Conservation (phyloP, 1,140 invertebrate species). For the Asobara japonica region DNA sequence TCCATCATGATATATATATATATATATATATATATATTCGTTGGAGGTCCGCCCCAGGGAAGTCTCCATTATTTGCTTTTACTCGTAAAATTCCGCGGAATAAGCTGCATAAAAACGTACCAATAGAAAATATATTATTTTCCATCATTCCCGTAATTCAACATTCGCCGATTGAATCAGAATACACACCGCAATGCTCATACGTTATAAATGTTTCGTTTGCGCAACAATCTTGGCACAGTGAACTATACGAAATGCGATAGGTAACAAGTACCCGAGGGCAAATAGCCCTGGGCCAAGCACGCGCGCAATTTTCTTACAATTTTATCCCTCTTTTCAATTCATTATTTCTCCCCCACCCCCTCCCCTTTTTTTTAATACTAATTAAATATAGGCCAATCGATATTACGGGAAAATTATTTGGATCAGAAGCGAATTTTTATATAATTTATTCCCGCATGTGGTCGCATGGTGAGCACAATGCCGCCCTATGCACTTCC, state of each 20-base stretch:
- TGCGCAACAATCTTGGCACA: constrained; percentile 5
- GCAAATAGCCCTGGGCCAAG: background rate
- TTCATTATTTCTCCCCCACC: no score
- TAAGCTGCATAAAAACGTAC: background rate
- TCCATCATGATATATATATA: constrained; percentile 3
- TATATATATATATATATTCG: no score
- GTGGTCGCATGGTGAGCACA: no score
- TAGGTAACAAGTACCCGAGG: background rate
- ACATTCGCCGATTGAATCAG: background rate
- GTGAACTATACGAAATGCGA: background rate
- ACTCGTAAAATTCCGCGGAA: background rate
- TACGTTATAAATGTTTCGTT: background rate
- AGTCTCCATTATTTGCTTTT: background rate
- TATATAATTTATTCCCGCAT: no score
- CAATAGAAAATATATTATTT: background rate
- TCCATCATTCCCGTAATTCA: background rate
- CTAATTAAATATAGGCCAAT: background rate
- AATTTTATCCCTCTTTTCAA: background rate
- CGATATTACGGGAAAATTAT: background rate
- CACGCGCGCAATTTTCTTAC: constrained; percentile 2
- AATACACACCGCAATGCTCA: background rate
- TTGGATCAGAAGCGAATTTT: no score
- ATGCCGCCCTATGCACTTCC: no score
- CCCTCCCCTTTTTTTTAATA: background rate
- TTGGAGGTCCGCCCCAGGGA: background rate